These are phyloP conservation scores for Noctua janthina DNA, from an alignment of 2,888 invertebrate genomes.

Conservation along the genomic window DNA sequence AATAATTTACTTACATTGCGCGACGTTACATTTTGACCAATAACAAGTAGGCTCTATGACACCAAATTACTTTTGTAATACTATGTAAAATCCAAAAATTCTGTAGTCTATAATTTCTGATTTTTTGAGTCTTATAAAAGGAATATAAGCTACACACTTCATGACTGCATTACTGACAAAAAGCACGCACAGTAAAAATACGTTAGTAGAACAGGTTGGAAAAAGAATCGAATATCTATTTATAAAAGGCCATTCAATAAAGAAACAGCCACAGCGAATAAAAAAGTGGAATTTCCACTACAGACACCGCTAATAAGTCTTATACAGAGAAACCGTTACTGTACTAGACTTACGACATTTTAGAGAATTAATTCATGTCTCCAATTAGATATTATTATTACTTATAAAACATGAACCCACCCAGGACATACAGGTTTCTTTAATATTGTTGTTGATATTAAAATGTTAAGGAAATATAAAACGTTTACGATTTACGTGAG, in stretches of 20 bases:
- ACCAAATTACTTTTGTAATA: neutral
- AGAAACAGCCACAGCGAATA: neutral
- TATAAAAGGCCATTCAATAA: neutral
- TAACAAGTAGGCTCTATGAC: neutral
- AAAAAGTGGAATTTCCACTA: constrained; percentile 32
- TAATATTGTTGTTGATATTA: constrained; percentile 15
- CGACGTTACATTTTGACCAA: neutral
- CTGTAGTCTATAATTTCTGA: neutral
- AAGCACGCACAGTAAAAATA: neutral
- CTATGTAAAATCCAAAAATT: neutral
- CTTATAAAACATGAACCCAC: neutral
- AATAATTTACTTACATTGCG: neutral
- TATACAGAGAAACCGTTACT: neutral
- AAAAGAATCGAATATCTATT: neutral
- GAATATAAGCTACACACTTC: neutral
- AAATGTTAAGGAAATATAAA: constrained; percentile 49
- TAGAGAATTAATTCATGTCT: constrained; percentile 2
- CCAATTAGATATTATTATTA: neutral
- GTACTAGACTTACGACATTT: neutral
- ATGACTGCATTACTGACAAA: neutral
- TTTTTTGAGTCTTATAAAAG: too few species aligned
- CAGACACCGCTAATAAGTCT: constrained; percentile 23
- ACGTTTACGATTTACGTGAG: constrained; percentile 23
- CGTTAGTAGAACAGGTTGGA: neutral
- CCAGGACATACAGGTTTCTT: constrained; percentile 1